These are phyloP conservation scores for Chrysemys picta DNA, from an alignment of 2,113 vertebrate species.

Conservation along the genomic window DNA sequence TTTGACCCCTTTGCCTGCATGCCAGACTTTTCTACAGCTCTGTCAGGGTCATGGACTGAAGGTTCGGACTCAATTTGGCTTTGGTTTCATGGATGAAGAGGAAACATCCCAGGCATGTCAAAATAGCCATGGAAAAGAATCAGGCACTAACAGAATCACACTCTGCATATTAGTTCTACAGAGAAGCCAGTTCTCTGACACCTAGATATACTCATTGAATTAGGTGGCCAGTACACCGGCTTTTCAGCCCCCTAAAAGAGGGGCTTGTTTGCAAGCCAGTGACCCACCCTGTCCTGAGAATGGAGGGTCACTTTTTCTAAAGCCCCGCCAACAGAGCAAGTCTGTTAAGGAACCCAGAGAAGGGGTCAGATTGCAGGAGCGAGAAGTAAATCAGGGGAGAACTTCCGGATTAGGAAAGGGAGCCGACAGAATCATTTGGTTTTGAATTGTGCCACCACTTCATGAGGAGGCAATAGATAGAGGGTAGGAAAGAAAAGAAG, in stretches of 20 bases:
- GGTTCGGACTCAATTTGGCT: not conserved
- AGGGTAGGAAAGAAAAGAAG: not conserved
- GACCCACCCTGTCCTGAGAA: not conserved
- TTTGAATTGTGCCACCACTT: not conserved
- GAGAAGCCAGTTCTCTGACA: rapidly evolving
- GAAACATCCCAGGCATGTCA: not conserved
- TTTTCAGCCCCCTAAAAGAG: not conserved
- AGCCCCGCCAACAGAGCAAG: not conserved
- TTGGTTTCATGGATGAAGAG: not conserved
- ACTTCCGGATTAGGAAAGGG: not conserved
- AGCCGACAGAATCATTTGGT: not conserved
- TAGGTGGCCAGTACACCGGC: not conserved
- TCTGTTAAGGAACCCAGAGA: not conserved
- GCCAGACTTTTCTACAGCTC: not conserved
- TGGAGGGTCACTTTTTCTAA: not conserved
- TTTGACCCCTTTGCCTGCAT: rapidly evolving
- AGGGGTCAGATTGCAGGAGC: not conserved
- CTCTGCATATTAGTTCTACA: rapidly evolving
- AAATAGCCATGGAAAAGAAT: not conserved
- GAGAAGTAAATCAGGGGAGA: not conserved
- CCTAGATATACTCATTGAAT: not conserved
- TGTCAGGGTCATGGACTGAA: not conserved
- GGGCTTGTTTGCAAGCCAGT: not conserved
- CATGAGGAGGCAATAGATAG: not conserved
- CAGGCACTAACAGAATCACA: rapidly evolving